Base-by-base conservation (phyloP, 2,888 invertebrate genomes). In the Leucophenga maculata region DNA sequence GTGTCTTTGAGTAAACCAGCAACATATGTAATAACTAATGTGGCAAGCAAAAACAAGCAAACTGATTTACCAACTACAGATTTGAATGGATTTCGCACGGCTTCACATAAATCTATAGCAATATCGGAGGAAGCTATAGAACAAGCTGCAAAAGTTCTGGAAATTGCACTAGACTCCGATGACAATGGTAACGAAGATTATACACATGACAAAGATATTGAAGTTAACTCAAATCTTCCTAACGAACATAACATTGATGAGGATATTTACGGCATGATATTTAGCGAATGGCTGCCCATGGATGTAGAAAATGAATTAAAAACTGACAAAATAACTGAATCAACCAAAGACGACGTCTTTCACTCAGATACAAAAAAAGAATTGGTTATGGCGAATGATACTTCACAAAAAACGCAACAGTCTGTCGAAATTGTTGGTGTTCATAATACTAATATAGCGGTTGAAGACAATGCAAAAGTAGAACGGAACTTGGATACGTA, bases 31-130 rank as follows among this genome's bases (percentile, higher is more conserved):
- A 39, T 9, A 39, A 62, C 9, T 14, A 16, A 8, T 18, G 18
- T 60, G 18, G 16, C 14, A 39, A 62, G 13, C 13, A 20, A 18
- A 46, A 20, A 20, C 39, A 22, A 32, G 46, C 8, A 62, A 13
- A 16, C 44, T 44, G 22, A 62, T 3, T 31, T 50, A 11, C 14
- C 54, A 16, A 1, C 6, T 20, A 14, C 39, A 14, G 39, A 65
- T 20, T 20, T 18, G 31, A 16, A 46, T 16, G 74, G 69, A 0
- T 77, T 77, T 62, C 68, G 65, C 50, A 78, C 77, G 3, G 77
- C 75, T 0, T 75, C 75, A 1, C 70, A 52, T 44, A 80, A 78
- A 65, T n/a, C 52, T 9, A 72, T 78, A 3, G 32, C 20, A n/a
- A 73, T 75, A 20, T 75, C 77, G 0, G 64, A 68, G 1, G 72